Conservation (phyloP, 1,140 invertebrate species). For the Nasonia vitripennis region DNA sequence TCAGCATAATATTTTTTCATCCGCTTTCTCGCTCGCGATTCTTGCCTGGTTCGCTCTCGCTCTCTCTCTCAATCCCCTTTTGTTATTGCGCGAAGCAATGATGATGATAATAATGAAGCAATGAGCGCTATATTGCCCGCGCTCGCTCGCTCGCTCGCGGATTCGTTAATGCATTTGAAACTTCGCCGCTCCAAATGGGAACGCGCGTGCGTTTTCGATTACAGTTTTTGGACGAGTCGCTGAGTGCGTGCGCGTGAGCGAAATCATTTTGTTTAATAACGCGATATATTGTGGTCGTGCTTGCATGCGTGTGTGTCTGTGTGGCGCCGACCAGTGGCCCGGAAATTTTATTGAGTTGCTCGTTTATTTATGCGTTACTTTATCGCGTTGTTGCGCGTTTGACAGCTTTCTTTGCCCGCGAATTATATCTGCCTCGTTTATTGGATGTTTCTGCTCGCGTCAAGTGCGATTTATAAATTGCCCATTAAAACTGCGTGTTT, state of each 20-base stretch:
- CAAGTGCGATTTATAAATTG: not conserved
- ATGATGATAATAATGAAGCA: slow-evolving; percentile 38
- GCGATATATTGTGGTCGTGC: not conserved
- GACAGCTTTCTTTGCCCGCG: not conserved
- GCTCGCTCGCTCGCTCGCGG: not conserved
- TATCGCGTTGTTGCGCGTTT: slow-evolving; percentile 3
- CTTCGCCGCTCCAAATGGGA: not conserved
- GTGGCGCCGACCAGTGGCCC: not conserved
- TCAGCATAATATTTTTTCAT: slow-evolving; percentile 39
- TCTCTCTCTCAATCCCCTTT: not conserved
- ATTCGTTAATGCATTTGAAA: slow-evolving; percentile 42
- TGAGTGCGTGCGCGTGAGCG: not conserved
- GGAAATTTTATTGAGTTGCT: slow-evolving; percentile 28
- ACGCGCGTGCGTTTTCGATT: slow-evolving; percentile 30
- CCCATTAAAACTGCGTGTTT: not conserved
- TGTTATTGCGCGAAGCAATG: slow-evolving; percentile 33
- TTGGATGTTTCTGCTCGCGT: not conserved
- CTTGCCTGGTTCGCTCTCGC: not conserved
- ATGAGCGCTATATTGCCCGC: not conserved
- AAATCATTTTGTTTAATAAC: slow-evolving; percentile 46
- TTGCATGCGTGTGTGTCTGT: no score
- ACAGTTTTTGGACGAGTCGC: slow-evolving; percentile 35
- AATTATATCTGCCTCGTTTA: slow-evolving; percentile 29
- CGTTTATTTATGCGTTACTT: slow-evolving; percentile 30
- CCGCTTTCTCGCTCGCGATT: not conserved